A percentile compares a stretch with the other conserved stretches of the same genome.
These are phyloP conservation scores for Lepilemur ruficaudatus DNA, from an alignment of 2,797 vertebrate genomes.

Conservation along the genomic window DNA sequence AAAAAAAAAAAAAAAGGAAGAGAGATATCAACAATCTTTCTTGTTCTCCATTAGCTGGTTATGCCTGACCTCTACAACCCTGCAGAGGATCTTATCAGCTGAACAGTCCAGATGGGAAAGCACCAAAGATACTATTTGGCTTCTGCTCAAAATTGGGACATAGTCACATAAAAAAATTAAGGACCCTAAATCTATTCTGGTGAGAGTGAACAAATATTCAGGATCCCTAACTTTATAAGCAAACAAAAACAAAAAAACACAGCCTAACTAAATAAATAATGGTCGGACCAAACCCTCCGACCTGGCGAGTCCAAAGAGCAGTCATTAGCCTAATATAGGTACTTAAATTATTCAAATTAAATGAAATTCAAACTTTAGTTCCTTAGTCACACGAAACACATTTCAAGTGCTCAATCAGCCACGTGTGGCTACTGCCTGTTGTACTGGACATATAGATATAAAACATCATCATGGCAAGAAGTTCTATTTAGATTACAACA, in stretches of 20 bases:
- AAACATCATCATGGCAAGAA: background rate
- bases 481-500: constrained; percentile 13
- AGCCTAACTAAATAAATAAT: background rate
- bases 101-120: background rate
- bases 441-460: background rate
- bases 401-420: background rate
- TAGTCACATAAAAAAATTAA: background rate
- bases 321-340: background rate
- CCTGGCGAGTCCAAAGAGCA: background rate
- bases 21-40: background rate
- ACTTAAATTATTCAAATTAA: constrained; percentile 40
- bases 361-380: constrained; percentile 38
- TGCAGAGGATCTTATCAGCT: background rate
- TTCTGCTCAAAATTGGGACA: constrained; percentile 26
- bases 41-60: background rate
- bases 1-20: background rate
- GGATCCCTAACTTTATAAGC: constrained; percentile 27
- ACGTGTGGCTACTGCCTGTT: background rate
- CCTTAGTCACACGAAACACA: background rate
- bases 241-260: constrained; percentile 30
- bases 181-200: background rate
- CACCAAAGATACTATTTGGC: background rate
- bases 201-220: constrained; percentile 11
- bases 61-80: background rate
- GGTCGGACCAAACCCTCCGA: background rate